These are phyloP conservation scores for Molanna angustata DNA, from an alignment of 2,888 invertebrate genomes.

Conservation along the genomic window DNA sequence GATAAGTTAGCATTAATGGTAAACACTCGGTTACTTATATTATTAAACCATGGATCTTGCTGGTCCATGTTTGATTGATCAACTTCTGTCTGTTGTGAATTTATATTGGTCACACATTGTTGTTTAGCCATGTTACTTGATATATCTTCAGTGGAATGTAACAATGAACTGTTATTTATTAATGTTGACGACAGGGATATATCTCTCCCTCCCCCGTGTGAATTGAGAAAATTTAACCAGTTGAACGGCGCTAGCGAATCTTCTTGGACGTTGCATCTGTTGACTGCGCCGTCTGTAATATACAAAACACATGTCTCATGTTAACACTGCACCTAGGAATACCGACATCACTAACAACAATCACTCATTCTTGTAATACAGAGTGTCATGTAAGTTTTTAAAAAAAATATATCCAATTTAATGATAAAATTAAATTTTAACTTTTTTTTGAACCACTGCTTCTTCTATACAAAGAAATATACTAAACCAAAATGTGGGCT, in stretches of 20 bases:
- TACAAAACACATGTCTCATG: too few relatives aligned
- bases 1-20: constrained; percentile 17
- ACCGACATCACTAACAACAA: constrained; percentile 2
- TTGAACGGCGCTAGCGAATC: too few relatives aligned
- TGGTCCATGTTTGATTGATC: constrained; percentile 1
- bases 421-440: neutral
- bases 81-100: neutral
- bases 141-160: constrained; percentile 11
- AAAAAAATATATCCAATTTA: neutral
- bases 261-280: too few relatives aligned
- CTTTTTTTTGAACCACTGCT: neutral
- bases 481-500: neutral
- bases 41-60: constrained; percentile 2
- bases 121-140: neutral
- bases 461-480: neutral
- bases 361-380: neutral
- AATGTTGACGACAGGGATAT: neutral
- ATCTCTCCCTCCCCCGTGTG: neutral
- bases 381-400: neutral
- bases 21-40: constrained; percentile 5
- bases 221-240: too few relatives aligned
- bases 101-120: constrained; percentile 1
- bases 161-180: constrained; percentile 2
- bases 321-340: too few relatives aligned
- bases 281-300: too few relatives aligned